Evolutionary conservation across 2,888 invertebrate genomes (phyloP).

Genomic region (Pycnomerus fuliginosus): DNA sequence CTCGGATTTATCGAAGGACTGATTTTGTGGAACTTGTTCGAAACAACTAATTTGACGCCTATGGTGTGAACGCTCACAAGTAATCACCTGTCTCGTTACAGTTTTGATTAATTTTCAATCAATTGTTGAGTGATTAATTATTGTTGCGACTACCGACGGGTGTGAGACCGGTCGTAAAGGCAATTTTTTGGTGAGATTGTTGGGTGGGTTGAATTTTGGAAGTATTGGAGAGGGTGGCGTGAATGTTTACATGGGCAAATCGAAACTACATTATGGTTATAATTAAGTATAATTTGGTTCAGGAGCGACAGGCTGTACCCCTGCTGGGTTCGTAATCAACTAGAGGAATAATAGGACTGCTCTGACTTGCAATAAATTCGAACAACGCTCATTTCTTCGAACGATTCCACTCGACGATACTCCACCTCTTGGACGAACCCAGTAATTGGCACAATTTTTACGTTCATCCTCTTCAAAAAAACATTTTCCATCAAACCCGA

Average conservation of each 20-base stretch:
- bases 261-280: conserved; percentile 48
- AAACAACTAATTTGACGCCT: conserved; percentile 53
- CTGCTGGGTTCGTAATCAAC: conserved; percentile 53
- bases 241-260: conserved; percentile 49
- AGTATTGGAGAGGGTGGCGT: conserved; percentile 30
- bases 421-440: conserved; percentile 18
- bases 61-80: conserved; percentile 52
- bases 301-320: conserved; percentile 48
- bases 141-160: no score
- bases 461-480: conserved; percentile 23
- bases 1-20: conserved; percentile 27
- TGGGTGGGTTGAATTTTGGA: conserved; percentile 13
- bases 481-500: no score
- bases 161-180: no score
- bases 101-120: conserved; percentile 56
- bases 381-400: conserved; percentile 40
- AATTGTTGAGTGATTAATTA: conserved; percentile 54
- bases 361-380: conserved; percentile 54
- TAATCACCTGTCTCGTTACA: conserved; percentile 56
- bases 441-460: conserved; percentile 30
- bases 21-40: conserved; percentile 41
- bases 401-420: conserved; percentile 26
- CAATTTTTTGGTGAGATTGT: conserved; percentile 18
- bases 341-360: conserved; percentile 51
- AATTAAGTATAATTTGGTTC: conserved; percentile 51